phyloP scores from a whole-genome alignment of 2,797 vertebrate genomes.

The Chaunax sp. region DNA sequence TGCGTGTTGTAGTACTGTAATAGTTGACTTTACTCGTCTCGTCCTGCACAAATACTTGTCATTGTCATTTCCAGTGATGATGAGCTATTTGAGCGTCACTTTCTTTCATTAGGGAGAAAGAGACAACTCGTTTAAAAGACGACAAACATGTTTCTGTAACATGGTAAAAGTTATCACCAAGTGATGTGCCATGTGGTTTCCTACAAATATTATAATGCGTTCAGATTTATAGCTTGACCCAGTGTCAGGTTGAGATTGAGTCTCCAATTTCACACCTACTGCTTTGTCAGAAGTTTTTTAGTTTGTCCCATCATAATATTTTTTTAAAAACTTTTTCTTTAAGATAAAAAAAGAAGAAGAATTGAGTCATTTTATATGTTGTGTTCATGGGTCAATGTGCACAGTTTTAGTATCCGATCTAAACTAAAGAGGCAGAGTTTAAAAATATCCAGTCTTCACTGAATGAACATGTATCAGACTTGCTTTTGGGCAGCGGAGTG shows the following conservation, averaged over 20 bases:
- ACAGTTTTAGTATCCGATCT: constrained; percentile 25
- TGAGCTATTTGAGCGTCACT: not conserved
- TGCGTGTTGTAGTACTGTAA: not conserved
- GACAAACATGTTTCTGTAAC: no score
- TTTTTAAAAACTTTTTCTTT: not conserved
- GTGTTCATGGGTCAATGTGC: constrained; percentile 15
- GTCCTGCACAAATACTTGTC: not conserved
- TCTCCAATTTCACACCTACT: no score
- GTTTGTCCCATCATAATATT: not conserved
- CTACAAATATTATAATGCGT: no score
- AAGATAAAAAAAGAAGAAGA: not conserved
- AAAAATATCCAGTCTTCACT: constrained; percentile 44
- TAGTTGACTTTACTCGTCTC: not conserved
- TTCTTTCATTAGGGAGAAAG: not conserved
- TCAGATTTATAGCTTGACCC: no score
- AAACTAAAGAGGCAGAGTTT: constrained; percentile 33
- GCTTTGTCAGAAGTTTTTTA: constrained; percentile 3
- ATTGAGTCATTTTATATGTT: not conserved
- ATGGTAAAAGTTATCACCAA: no score
- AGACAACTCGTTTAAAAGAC: not conserved
- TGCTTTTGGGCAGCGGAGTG: constrained; percentile 52
- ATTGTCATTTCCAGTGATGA: not conserved
- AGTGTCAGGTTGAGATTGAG: no score
- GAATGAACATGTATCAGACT: constrained; percentile 63
- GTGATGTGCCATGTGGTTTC: no score